Evolutionary conservation across 2,888 invertebrate genomes (phyloP), one percentile per base, ranked within the genome.

Genomic region (Seladonia tumulorum): DNA sequence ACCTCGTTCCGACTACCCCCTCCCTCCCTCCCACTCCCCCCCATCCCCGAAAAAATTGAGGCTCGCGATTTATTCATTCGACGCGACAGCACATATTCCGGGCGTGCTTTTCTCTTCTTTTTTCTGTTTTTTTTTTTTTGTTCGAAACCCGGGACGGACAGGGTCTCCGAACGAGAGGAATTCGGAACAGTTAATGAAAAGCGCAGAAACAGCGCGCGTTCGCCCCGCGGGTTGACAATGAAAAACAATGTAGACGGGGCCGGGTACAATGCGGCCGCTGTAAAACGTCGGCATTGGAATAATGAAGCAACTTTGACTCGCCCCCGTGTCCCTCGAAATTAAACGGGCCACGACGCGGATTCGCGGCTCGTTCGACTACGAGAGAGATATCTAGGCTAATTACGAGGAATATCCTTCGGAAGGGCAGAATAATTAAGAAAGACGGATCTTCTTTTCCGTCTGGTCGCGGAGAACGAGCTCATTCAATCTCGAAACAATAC

Each of bases 51-150:
- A 53, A 53, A 74, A 53, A 74, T 39, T 39, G 35, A 53, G 39
- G 29, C 47, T 14, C 53, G 35, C 74, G 42, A 73, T 71, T 82
- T 72, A 53, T 81, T 35, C 74, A 53, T 53, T 39, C 53, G 63
- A 29, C 63, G 39, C 47, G n/a, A 39, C 68, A 22, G 35, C 66
- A 18, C 66, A 35, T 35, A 35, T 66, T 22, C 35, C 66, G 66
- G 7, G 7, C 14, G 0, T 35, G 66, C 18, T 35, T 66, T 66
- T 63, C 18, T 63, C 14, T 60, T 60, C 14, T 60, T 53, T 18
- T 0, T 10, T 63, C 18, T 63, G 12, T 60, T 60, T 25, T 60
- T 53, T 18, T 5, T n/a, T n/a, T 14, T 4, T 60, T 35, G 16
- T 66, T 35, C 60, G 5, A n/a, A 16, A n/a, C n/a, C n/a, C 66